Evolutionary conservation across 1,140 invertebrate genomes (phyloP).

Genomic region (Harpegnathos saltator): DNA sequence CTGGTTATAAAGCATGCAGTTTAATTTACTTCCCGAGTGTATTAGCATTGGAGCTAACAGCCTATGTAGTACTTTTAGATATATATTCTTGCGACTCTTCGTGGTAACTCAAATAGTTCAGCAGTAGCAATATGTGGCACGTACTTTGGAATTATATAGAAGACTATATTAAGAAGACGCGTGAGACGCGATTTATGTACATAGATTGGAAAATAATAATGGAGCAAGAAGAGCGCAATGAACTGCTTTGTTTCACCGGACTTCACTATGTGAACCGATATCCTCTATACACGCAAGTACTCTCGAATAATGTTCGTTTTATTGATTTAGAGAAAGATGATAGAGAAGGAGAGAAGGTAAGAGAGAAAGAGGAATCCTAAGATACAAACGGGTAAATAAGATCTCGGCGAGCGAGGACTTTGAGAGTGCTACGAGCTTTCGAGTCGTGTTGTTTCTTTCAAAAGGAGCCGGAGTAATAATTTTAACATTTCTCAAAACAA

Average conservation of each 20-base stretch:
- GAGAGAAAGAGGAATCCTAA: conserved; percentile 34
- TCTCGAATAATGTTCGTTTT: conserved; percentile 51
- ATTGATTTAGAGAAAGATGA: conserved; percentile 41
- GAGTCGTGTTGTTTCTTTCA: conserved; percentile 41
- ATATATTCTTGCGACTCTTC: no score
- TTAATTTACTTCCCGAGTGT: no score
- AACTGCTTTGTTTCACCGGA: conserved; percentile 40
- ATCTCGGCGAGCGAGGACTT: conserved; percentile 31
- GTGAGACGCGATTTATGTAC: not conserved
- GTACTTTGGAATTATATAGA: not conserved
- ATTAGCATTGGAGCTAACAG: no score
- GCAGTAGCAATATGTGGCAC: not conserved
- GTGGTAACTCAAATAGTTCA: no score
- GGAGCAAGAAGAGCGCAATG: not conserved
- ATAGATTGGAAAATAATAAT: not conserved
- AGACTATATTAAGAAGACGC: not conserved
- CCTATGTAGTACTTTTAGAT: no score
- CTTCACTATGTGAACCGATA: conserved; percentile 38
- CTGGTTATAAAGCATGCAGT: no score
- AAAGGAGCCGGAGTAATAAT: conserved; percentile 47
- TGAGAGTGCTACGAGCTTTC: conserved; percentile 17
- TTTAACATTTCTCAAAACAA: conserved; percentile 57
- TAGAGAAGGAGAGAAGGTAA: not conserved
- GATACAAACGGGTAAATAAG: conserved; percentile 58
- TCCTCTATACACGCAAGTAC: conserved; percentile 50